Percentiles rank a stretch among this genome's conserved stretches.
Conservation (phyloP, 1,140 invertebrate genomes). For the Micrasema minimum region DNA sequence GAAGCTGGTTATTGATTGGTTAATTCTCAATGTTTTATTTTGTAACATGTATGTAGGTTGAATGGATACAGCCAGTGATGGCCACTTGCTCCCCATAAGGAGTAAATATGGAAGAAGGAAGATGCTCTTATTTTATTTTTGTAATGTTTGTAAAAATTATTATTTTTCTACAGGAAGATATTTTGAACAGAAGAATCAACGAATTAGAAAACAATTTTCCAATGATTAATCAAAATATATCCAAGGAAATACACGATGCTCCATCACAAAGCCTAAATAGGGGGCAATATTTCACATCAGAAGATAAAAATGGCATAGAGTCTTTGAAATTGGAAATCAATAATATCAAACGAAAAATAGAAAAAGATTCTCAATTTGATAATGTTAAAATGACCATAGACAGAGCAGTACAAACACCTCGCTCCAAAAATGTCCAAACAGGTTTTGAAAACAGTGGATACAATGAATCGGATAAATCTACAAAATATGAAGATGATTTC, state of each 20-base stretch:
- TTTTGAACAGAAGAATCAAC: constrained; percentile 23
- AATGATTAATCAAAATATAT: background rate
- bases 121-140: too few species aligned
- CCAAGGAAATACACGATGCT: constrained; percentile 27
- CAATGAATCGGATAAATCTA: constrained; percentile 15
- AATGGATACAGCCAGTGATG: too few species aligned
- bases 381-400: background rate
- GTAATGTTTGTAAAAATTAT: too few species aligned
- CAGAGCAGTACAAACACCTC: constrained; percentile 32
- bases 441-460: constrained; percentile 13
- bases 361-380: background rate
- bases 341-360: constrained; percentile 7
- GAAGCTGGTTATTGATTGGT: too few species aligned
- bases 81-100: too few species aligned
- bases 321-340: constrained; percentile 30
- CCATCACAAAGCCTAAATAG: constrained; percentile 22
- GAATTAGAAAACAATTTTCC: constrained; percentile 24
- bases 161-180: constrained; percentile 37
- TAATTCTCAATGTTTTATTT: too few species aligned
- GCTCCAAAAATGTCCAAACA: constrained; percentile 29
- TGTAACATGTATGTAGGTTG: too few species aligned
- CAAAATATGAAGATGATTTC: background rate
- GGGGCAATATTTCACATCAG: too few species aligned
- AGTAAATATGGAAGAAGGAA: too few species aligned
- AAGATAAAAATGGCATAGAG: constrained; percentile 33